phyloP scores from a whole-genome alignment of 2,888 invertebrate species.

The Spisula subtruncata region DNA sequence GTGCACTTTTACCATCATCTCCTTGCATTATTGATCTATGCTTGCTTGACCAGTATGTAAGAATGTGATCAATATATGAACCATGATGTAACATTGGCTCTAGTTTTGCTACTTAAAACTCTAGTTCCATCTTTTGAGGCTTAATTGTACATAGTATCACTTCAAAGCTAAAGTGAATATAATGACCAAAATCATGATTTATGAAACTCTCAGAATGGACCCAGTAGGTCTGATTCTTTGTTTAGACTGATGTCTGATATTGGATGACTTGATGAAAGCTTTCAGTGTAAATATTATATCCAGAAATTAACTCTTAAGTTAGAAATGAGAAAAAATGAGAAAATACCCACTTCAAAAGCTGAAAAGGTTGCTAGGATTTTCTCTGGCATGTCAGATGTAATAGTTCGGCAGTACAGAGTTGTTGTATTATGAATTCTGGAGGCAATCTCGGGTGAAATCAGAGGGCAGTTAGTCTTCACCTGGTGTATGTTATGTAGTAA shows the following conservation, averaged over 20 bases:
- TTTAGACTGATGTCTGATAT: background rate
- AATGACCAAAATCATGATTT: background rate
- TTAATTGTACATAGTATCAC: too few relatives aligned
- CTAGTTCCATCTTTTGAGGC: too few relatives aligned
- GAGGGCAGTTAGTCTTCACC: background rate
- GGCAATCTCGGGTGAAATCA: slow-evolving; percentile 15
- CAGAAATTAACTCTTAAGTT: background rate
- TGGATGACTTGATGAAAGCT: background rate
- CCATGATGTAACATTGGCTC: background rate
- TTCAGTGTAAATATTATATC: background rate
- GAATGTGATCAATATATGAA: background rate
- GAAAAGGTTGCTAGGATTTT: background rate
- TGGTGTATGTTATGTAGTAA: background rate
- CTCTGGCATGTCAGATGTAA: slow-evolving; percentile 13
- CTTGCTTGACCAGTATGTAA: background rate
- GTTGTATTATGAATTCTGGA: background rate
- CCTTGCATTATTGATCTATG: background rate
- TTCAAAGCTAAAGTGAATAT: too few relatives aligned
- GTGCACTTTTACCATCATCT: background rate
- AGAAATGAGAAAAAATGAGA: background rate
- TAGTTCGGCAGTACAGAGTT: background rate
- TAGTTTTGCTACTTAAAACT: background rate
- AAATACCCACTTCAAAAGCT: background rate
- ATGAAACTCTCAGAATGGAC: background rate
- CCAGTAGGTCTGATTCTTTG: background rate